Evolutionary conservation across 2,797 vertebrate genomes (phyloP).

Genomic region (Knipowitschia caucasica): DNA sequence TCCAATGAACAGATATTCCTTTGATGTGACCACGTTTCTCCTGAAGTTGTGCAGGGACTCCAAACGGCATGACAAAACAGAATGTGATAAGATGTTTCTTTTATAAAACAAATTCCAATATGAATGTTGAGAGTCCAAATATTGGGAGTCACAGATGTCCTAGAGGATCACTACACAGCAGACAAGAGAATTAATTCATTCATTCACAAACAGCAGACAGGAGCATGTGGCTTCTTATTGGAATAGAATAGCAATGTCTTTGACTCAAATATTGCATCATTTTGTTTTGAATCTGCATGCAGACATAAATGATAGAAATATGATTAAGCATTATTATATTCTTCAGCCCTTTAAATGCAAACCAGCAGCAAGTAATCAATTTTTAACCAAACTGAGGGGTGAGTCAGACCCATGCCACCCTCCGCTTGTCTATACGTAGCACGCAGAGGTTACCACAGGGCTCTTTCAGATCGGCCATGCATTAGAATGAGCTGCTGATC

Average conservation of each 20-base stretch:
- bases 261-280: background rate
- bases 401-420: background rate
- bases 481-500: conserved; percentile 4
- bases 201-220: too few species aligned
- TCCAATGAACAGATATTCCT: too few species aligned
- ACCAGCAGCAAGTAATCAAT: background rate
- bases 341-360: background rate
- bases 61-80: too few species aligned
- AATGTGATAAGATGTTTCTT: too few species aligned
- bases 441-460: background rate
- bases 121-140: too few species aligned
- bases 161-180: too few species aligned
- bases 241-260: background rate
- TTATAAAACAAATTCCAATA: too few species aligned
- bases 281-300: background rate
- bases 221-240: too few species aligned
- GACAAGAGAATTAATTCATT: too few species aligned
- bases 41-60: too few species aligned
- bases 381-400: background rate
- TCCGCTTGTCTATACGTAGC: background rate
- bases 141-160: too few species aligned
- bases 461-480: background rate
- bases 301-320: background rate
- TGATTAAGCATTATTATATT: background rate
- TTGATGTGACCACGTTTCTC: too few species aligned